phyloP scores from a whole-genome alignment of 2,888 invertebrate species.

The Acanthosepion esculentum region DNA sequence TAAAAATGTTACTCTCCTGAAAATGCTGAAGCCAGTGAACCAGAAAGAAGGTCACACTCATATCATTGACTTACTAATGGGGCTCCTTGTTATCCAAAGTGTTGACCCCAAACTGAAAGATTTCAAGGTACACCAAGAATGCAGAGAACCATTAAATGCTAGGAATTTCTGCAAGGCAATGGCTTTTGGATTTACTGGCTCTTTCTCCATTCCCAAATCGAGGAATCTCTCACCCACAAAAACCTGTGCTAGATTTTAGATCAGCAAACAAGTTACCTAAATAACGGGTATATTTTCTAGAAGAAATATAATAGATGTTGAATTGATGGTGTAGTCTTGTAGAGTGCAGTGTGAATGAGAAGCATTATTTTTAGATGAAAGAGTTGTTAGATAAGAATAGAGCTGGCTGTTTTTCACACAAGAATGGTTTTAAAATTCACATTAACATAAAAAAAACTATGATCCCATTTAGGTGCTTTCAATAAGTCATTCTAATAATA shows the following conservation, averaged over 20 bases:
- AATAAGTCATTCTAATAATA: too few species aligned
- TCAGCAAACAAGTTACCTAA: background rate
- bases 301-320: background rate
- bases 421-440: too few species aligned
- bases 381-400: too few species aligned
- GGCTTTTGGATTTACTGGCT: background rate
- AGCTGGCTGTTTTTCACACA: too few species aligned
- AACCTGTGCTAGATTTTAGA: background rate
- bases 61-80: background rate
- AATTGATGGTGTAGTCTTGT: background rate
- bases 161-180: background rate
- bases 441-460: too few species aligned
- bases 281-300: background rate
- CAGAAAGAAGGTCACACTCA: background rate
- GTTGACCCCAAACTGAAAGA: conserved; percentile 4
- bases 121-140: conserved; percentile 22
- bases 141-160: background rate
- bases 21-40: background rate
- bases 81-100: background rate
- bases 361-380: too few species aligned
- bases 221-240: background rate
- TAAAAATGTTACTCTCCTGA: background rate
- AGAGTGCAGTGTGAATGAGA: background rate
- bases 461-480: too few species aligned
- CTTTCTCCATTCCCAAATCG: background rate